Evolutionary conservation across 1,140 invertebrate genomes (phyloP), one percentile per base, ranked within the genome.

Genomic region (Rhizoglyphus robini): DNA sequence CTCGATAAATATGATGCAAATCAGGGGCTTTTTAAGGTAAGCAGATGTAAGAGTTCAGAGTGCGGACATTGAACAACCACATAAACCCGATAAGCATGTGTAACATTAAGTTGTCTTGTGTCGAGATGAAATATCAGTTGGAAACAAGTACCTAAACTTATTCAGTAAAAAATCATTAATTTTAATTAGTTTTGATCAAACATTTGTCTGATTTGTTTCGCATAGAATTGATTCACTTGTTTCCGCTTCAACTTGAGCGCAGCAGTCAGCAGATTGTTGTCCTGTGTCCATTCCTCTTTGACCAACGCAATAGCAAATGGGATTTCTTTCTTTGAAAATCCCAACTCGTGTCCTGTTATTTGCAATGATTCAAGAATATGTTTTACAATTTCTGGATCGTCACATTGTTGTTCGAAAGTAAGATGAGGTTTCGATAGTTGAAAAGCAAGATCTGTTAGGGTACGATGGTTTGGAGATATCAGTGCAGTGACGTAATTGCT

Each of bases 221-320:
- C 83, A 79, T 95, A 97, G 71, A 84, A 82, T 65, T 93, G 87
- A 75, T 95, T 88, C 64, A 98, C 93, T 72, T 90, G 87, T 81
- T 93, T 95, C 68, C 95, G 81, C 77, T 95, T 95, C 68, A 98
- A 80, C 78, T 98, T 98, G 76, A 96, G 91, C 49, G 95, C 92
- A 69, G 95, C 95, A 18, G 95, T 98, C 4, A 83, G n/a, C 73
- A 15, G 58, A 46, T 46, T 46, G 36, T 74, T 73, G 63, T 81
- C 79, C 4, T 78, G 78, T 31, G 75, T 76, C 79, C 79, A 81
- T n/a, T 71, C 59, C 30, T 80, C 78, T 4, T 71, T 25, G 5
- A 71, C 72, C 30, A 81, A 69, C 15, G 69, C 74, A 13, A 80
- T 68, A 57, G 72, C 75, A 11, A 73, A 69, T 11, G 79, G 79